Evolutionary conservation across 2,113 vertebrate species (phyloP), one percentile per base, ranked within the genome.

Genomic region (Ifrita kowaldi): DNA sequence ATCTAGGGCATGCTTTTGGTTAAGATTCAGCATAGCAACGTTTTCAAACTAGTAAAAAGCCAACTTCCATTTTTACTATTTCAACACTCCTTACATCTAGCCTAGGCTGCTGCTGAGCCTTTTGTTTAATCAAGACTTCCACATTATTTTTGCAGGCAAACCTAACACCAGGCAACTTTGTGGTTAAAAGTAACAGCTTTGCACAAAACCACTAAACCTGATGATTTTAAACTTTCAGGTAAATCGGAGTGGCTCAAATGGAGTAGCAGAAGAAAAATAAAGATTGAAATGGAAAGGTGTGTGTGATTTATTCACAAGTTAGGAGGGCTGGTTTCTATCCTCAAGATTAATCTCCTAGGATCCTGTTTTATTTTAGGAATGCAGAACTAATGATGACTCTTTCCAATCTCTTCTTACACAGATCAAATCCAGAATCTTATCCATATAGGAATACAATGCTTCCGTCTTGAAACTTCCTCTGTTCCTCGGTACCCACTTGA

Each of bases 181-280:
- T 18, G 37, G 42, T 59, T 46, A 28, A 55, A 76, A 85, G 18
- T 15, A 37, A 55, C 5, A 76, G 14, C 21, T 47, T 47, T 60
- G 53, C 1, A 2, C 16, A 71, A 80, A 85, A 13, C 2, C 3
- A n/a, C 21, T 12, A 76, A 44, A 85, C 16, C 4, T 0, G 4
- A n/a, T 0, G 0, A 56, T 24, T 21, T 16, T 32, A 69, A 60
- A 53, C 11, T 60, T 42, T 35, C 41, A 33, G 41, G 47, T 79
- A 64, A 64, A 74, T 56, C 41, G 23, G 24, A 64, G 62, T 5
- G 17, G 22, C 24, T 80, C 57, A 56, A 49, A 42, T 3, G 9
- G 16, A 83, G 21, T 11, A 52, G 67, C 24, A 67, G 56, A 76
- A 53, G 26, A 50, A 78, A 75, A 49, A 18, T 3, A 26, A 55